Conservation (phyloP, 1,140 invertebrate species). For the Brachionus koreanus region DNA sequence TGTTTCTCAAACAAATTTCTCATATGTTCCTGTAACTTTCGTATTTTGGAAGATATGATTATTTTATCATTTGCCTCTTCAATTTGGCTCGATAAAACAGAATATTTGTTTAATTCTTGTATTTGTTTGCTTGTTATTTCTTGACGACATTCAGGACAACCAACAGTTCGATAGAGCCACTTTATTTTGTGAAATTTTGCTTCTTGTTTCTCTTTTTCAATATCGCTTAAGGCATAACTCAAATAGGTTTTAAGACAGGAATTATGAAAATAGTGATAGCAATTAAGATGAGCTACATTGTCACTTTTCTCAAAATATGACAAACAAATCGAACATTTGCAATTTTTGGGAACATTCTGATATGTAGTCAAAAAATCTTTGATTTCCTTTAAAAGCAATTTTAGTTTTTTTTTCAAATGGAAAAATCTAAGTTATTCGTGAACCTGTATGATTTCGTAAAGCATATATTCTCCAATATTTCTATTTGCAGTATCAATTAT, state of each 20-base stretch:
- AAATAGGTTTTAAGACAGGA: conserved; percentile 18
- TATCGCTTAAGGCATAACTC: not conserved
- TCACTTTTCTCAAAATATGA: not conserved
- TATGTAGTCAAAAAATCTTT: conserved; percentile 12
- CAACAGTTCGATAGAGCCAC: not conserved
- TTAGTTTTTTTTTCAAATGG: not conserved
- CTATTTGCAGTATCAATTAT: not conserved
- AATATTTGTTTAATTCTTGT: not conserved
- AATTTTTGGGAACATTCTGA: conserved; percentile 11
- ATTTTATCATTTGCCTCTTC: not conserved
- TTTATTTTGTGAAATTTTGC: not conserved
- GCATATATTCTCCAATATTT: conserved; percentile 17
- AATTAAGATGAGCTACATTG: conserved; percentile 25
- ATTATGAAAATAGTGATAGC: conserved; percentile 40
- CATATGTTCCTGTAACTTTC: conserved; percentile 6
- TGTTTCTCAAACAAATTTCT: conserved; percentile 18
- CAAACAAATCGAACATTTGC: conserved; percentile 37
- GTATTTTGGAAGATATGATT: not conserved
- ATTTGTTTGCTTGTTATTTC: not conserved
- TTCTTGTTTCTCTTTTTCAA: conserved; percentile 38
- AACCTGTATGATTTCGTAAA: conserved; percentile 40
- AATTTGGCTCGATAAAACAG: not conserved
- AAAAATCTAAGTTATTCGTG: not conserved
- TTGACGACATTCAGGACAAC: conserved; percentile 37
- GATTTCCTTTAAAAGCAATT: not conserved